Conservation (phyloP, 2,113 vertebrate species). For the Ochotona princeps region DNA sequence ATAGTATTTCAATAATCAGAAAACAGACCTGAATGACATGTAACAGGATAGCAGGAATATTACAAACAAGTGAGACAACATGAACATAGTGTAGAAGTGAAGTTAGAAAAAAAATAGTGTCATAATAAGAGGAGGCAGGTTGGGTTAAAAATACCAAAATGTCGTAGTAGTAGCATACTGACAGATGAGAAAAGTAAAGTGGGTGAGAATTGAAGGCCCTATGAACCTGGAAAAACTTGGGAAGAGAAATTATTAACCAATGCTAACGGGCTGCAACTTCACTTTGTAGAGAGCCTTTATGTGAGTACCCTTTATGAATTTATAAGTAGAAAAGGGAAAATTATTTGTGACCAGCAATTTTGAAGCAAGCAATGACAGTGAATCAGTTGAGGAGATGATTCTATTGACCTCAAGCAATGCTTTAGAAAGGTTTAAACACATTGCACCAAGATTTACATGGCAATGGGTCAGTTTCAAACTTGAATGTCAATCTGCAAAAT, state of each 20-base stretch:
- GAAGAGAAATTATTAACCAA: background rate
- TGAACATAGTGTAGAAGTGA: background rate
- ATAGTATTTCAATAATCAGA: background rate
- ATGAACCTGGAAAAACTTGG: background rate
- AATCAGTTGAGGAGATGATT: background rate
- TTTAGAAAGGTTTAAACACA: constrained; percentile 2
- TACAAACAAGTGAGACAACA: background rate
- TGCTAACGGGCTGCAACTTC: background rate
- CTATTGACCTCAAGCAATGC: constrained; percentile 15
- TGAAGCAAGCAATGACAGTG: background rate
- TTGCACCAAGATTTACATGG: background rate
- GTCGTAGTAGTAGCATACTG: background rate
- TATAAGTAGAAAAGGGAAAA: background rate
- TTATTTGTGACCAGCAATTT: background rate
- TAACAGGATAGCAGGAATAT: background rate
- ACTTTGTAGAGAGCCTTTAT: background rate
- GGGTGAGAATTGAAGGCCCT: background rate
- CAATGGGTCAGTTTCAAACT: background rate
- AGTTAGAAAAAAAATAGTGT: too few species aligned
- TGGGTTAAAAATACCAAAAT: background rate
- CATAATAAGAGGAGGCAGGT: too few species aligned
- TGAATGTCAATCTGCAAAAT: background rate
- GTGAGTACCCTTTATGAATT: background rate
- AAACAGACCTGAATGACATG: background rate
- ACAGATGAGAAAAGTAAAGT: background rate